Evolutionary conservation across 2,888 invertebrate species (phyloP).

Genomic region (Tanytarsus gracilentus): DNA sequence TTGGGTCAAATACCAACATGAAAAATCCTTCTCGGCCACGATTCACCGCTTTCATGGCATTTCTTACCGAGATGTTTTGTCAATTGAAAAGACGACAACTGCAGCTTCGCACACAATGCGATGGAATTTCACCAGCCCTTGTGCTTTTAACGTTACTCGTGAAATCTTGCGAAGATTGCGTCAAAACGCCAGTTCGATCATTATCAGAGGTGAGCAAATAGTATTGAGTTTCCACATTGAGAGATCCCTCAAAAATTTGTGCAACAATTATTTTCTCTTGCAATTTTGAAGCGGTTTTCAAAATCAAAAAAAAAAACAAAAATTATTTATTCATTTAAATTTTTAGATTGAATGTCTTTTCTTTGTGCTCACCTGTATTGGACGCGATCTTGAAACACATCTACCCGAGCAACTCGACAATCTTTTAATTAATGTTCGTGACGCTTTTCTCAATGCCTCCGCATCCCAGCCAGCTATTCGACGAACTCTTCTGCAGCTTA

Average conservation of each 20-base stretch:
- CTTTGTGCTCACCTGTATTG: constrained; percentile 80
- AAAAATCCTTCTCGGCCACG: constrained; percentile 54
- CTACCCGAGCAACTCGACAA: constrained; percentile 71
- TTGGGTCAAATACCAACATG: constrained; percentile 46
- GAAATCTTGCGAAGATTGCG: constrained; percentile 83
- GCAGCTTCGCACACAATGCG: constrained; percentile 48
- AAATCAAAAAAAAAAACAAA: constrained; percentile 16
- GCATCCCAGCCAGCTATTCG: constrained; percentile 65
- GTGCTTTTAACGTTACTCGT: constrained; percentile 73
- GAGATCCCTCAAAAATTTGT: constrained; percentile 6
- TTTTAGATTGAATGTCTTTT: constrained; percentile 77
- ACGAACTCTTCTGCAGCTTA: constrained; percentile 77
- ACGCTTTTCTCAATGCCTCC: constrained; percentile 71
- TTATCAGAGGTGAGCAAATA: constrained; percentile 59
- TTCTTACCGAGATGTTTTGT: constrained; percentile 84
- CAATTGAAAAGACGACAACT: constrained; percentile 63
- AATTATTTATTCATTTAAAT: constrained; percentile 13
- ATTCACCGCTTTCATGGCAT: constrained; percentile 78
- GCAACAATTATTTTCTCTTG: neutral
- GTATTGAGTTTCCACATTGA: constrained; percentile 18
- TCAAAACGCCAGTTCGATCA: constrained; percentile 71
- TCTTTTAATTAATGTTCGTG: constrained; percentile 68
- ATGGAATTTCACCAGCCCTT: constrained; percentile 58
- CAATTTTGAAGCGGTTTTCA: too few relatives aligned
- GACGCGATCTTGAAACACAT: constrained; percentile 75